phyloP scores from a whole-genome alignment of 2,113 vertebrate species.

The Propithecus coquereli region DNA sequence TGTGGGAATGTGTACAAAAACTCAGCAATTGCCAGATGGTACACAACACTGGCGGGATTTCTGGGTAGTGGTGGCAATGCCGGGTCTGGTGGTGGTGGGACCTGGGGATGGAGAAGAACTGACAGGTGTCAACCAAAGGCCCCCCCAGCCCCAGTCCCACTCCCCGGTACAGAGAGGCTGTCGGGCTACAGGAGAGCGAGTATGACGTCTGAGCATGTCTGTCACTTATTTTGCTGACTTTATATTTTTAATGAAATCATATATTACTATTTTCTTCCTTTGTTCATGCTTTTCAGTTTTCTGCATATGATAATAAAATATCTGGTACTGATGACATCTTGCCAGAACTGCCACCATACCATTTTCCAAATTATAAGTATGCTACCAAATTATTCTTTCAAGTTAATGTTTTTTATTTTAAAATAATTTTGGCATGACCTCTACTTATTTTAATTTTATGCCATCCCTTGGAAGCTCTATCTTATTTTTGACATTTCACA shows the following conservation, averaged over 20 bases:
- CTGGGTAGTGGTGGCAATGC: neutral
- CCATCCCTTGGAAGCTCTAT: neutral
- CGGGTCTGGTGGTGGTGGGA: neutral
- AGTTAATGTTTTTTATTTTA: neutral
- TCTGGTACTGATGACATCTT: neutral
- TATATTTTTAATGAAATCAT: neutral
- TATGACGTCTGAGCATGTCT: neutral
- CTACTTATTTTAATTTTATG: neutral
- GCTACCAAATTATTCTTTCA: neutral
- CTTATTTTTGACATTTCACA: conserved; percentile 30
- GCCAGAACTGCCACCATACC: neutral
- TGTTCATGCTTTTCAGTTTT: neutral
- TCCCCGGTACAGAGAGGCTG: neutral
- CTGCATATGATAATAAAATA: neutral
- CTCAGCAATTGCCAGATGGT: neutral
- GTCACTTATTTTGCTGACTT: neutral
- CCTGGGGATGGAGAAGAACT: neutral
- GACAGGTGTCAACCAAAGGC: too few species aligned
- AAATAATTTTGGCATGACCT: neutral
- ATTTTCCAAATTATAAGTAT: neutral
- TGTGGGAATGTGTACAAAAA: neutral
- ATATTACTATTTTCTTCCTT: neutral
- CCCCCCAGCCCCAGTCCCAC: neutral
- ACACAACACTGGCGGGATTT: too few species aligned
- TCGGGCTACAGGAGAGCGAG: too few species aligned